phyloP scores from a whole-genome alignment of 2,113 vertebrate genomes.

The Leucopternis melanops region DNA sequence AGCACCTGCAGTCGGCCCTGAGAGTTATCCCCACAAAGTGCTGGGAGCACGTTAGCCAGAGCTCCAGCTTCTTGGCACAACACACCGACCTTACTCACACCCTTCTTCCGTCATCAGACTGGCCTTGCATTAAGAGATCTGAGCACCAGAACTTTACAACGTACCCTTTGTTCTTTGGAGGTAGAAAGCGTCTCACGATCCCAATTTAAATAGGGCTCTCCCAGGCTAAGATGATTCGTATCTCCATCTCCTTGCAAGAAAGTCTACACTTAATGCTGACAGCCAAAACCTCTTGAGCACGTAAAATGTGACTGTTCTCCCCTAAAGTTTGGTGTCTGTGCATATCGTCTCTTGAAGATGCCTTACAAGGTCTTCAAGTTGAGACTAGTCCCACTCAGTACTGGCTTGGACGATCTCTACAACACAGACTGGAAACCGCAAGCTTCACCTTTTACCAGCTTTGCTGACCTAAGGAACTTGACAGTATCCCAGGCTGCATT shows the following conservation, averaged over 20 bases:
- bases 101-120: neutral
- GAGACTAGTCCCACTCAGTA: neutral
- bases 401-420: neutral
- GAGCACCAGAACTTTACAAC: neutral
- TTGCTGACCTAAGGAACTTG: neutral
- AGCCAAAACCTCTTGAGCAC: neutral
- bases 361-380: neutral
- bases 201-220: neutral
- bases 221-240: neutral
- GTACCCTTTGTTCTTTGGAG: neutral
- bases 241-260: neutral
- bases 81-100: neutral
- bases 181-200: neutral
- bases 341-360: neutral
- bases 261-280: neutral
- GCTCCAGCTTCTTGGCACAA: neutral
- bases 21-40: neutral
- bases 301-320: neutral
- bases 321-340: neutral
- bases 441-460: neutral
- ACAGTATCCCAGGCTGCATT: neutral
- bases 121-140: neutral
- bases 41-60: fast-evolving
- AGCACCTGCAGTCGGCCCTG: too few relatives aligned
- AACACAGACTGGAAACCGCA: neutral